phyloP scores from a whole-genome alignment of 2,888 invertebrate species.

The Eulithis testata region DNA sequence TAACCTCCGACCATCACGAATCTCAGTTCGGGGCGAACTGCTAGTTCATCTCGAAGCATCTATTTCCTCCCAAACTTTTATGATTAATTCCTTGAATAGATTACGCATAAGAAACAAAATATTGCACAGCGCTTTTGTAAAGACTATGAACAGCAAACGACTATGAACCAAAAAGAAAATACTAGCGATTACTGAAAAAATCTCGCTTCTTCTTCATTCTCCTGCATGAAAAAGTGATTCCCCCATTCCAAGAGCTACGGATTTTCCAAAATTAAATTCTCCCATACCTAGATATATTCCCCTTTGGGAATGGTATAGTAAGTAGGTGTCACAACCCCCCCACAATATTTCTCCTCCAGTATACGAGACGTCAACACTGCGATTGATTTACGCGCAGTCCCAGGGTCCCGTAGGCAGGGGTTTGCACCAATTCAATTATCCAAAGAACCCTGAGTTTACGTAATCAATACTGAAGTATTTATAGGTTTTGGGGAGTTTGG shows the following conservation, averaged over 20 bases:
- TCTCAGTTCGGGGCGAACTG: too few species aligned
- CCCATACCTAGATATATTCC: too few species aligned
- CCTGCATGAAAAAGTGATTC: too few species aligned
- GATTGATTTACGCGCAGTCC: constrained; percentile 23
- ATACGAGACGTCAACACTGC: constrained; percentile 3
- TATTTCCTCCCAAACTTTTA: constrained; percentile 37
- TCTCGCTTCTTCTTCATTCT: too few species aligned
- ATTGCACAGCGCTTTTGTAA: background rate
- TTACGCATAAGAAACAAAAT: constrained; percentile 7
- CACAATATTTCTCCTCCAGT: constrained; percentile 2
- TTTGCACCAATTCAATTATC: constrained; percentile 27
- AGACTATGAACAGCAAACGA: background rate
- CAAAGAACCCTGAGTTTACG: constrained; percentile 18
- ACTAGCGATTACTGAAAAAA: too few species aligned
- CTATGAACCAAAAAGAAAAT: too few species aligned
- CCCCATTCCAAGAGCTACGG: too few species aligned
- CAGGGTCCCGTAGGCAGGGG: constrained; percentile 6
- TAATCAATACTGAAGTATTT: constrained; percentile 31
- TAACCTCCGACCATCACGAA: too few species aligned
- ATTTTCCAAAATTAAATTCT: too few species aligned
- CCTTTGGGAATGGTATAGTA: background rate
- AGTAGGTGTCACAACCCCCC: background rate
- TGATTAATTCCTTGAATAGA: constrained; percentile 32
- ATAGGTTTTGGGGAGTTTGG: constrained; percentile 14
- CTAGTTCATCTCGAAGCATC: constrained; percentile 30